A percentile compares a stretch with the other conserved stretches of the same genome.
Evolutionary conservation across 1,140 invertebrate species (phyloP).

Genomic region (Psilanteris sp.): DNA sequence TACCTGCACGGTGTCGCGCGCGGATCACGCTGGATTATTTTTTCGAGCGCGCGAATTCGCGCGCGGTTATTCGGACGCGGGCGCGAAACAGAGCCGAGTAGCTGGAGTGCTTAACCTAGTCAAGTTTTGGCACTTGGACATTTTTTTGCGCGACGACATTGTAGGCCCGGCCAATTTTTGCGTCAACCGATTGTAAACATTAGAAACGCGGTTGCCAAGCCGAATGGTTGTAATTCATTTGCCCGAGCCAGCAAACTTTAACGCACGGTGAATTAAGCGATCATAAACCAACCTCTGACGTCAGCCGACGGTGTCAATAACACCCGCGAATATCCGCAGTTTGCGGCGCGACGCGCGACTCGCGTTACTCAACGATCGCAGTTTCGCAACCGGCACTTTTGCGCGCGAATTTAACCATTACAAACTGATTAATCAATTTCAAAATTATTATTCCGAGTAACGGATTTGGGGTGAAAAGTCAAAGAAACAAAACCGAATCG

Average conservation of each 20-base stretch:
- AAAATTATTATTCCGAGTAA: too few species aligned
- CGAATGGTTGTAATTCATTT: conserved; percentile 62
- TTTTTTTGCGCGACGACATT: conserved; percentile 62
- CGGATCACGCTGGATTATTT: conserved; percentile 33
- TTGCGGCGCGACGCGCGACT: too few species aligned
- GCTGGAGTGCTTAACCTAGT: conserved; percentile 73
- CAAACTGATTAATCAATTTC: too few species aligned
- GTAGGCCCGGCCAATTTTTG: conserved; percentile 76
- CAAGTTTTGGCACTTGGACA: conserved; percentile 72
- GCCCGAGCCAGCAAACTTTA: conserved; percentile 62
- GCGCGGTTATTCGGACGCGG: conserved; percentile 23
- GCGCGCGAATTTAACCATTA: too few species aligned
- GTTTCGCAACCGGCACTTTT: too few species aligned
- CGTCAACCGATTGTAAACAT: conserved; percentile 75
- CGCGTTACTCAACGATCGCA: too few species aligned
- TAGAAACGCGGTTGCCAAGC: conserved; percentile 75
- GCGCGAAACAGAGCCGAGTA: conserved; percentile 22
- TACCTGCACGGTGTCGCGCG: conserved; percentile 66
- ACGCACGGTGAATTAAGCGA: conserved; percentile 54
- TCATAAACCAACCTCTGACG: conserved; percentile 44
- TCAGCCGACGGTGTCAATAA: conserved; percentile 46
- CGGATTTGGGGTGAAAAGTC: too few species aligned
- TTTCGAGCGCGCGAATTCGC: not conserved
- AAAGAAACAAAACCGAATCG: too few species aligned
- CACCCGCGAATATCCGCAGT: conserved; percentile 36